Percentiles rank a stretch among this genome's conserved stretches.
phyloP scores from a whole-genome alignment of 1,140 invertebrate genomes.

The Trinorchestia longiramus region DNA sequence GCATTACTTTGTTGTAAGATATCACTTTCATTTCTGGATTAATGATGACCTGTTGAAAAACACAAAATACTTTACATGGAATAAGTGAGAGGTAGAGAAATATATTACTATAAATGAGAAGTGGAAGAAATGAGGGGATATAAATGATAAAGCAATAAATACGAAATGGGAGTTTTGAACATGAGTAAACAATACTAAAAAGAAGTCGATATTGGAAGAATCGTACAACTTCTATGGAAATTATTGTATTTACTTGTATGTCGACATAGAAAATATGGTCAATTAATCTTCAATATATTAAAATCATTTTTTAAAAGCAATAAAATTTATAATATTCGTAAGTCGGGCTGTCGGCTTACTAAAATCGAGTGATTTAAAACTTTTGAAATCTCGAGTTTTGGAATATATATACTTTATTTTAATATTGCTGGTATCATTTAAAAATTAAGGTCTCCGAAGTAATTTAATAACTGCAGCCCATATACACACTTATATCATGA shows the following conservation, averaged over 20 bases:
- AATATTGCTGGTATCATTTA: too few relatives aligned
- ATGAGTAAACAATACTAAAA: not conserved
- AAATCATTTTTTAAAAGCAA: not conserved
- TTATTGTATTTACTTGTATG: not conserved
- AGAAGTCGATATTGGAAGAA: not conserved
- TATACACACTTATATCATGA: too few relatives aligned
- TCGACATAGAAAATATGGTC: not conserved
- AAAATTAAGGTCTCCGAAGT: too few relatives aligned
- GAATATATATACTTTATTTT: too few relatives aligned
- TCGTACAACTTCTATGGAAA: not conserved
- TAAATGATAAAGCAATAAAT: not conserved
- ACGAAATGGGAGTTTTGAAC: not conserved
- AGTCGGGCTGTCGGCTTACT: too few relatives aligned
- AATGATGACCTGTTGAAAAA: constrained; percentile 75
- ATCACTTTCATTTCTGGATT: constrained; percentile 79
- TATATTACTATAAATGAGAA: too few relatives aligned
- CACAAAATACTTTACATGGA: not conserved
- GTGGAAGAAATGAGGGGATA: too few relatives aligned
- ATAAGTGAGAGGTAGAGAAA: not conserved
- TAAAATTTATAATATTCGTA: not conserved
- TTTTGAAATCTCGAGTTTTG: too few relatives aligned
- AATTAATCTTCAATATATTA: not conserved
- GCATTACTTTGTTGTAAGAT: constrained; percentile 75
- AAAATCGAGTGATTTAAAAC: too few relatives aligned
- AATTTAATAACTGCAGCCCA: too few relatives aligned